Percentiles rank a stretch among this genome's conserved stretches.
phyloP scores from a whole-genome alignment of 1,140 invertebrate species.

The Nasonia giraulti region DNA sequence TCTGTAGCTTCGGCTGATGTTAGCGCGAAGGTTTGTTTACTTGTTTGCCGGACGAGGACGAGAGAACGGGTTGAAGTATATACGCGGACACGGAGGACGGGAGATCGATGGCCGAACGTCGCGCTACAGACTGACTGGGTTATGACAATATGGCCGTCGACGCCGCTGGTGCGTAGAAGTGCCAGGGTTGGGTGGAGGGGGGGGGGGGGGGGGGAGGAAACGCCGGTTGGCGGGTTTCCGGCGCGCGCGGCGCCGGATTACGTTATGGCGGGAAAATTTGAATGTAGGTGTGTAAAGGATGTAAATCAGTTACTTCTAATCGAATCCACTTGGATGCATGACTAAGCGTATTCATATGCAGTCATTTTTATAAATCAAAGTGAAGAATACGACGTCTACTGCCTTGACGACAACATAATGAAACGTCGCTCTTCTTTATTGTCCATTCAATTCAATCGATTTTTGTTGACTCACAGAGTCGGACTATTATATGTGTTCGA shows the following conservation, averaged over 20 bases:
- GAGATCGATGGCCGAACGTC: not conserved
- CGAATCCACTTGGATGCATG: no score
- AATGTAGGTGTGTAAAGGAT: not conserved
- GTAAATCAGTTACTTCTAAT: not conserved
- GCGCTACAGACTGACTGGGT: not conserved
- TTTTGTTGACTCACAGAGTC: not conserved
- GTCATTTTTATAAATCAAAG: no score
- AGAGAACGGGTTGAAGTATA: not conserved
- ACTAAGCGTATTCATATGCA: no score
- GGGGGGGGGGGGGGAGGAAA: not conserved
- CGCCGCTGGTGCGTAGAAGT: not conserved
- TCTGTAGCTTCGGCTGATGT: not conserved
- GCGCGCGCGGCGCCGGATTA: not conserved
- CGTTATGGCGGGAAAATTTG: not conserved
- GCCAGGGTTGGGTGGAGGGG: no score
- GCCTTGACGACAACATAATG: not conserved
- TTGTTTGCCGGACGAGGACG: not conserved
- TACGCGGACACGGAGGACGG: not conserved
- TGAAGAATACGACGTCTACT: no score
- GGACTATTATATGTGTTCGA: no score
- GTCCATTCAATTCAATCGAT: not conserved
- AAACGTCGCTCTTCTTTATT: not conserved
- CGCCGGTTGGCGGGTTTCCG: not conserved
- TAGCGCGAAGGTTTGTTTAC: not conserved
- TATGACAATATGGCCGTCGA: not conserved